Percentiles rank a stretch among this genome's conserved stretches.
These are phyloP conservation scores for Melanotaenia duboulayi DNA, from an alignment of 2,113 vertebrate species.

Conservation along the genomic window DNA sequence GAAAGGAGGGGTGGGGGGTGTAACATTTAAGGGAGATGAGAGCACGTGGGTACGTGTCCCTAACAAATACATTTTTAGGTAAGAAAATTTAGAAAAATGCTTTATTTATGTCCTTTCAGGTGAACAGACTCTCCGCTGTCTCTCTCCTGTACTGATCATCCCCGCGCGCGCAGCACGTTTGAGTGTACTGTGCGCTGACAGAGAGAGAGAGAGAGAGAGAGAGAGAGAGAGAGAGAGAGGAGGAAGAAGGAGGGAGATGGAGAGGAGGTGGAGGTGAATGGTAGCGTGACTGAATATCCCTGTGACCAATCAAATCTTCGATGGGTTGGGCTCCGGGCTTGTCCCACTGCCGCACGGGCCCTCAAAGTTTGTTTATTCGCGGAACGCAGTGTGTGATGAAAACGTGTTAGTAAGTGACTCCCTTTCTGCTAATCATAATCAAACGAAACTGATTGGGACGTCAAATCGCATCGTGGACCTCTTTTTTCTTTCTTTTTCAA, in stretches of 20 bases:
- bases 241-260: too few species aligned
- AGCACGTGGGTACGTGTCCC: neutral
- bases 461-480: slow-evolving; percentile 74
- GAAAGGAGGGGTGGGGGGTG: too few species aligned
- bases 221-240: slow-evolving; percentile 22
- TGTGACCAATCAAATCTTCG: slow-evolving; percentile 78
- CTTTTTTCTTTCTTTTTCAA: neutral
- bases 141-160: slow-evolving; percentile 55
- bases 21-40: neutral
- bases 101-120: slow-evolving; percentile 39
- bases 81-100: slow-evolving; percentile 39
- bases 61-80: slow-evolving; percentile 1
- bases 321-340: slow-evolving; percentile 79
- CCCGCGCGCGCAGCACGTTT: slow-evolving; percentile 51
- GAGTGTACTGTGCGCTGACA: slow-evolving; percentile 49
- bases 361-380: slow-evolving; percentile 89
- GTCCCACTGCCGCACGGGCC: slow-evolving; percentile 83
- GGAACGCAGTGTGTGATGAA: slow-evolving; percentile 84
- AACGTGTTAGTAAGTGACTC: slow-evolving; percentile 83
- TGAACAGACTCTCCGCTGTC: slow-evolving; percentile 48
- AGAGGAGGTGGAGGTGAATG: slow-evolving; percentile 53
- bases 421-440: slow-evolving; percentile 78
- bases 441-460: slow-evolving; percentile 78
- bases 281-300: slow-evolving; percentile 78
- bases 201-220: slow-evolving; percentile 19